Evolutionary conservation across 2,888 invertebrate genomes (phyloP).

Genomic region (Penaeus monodon): DNA sequence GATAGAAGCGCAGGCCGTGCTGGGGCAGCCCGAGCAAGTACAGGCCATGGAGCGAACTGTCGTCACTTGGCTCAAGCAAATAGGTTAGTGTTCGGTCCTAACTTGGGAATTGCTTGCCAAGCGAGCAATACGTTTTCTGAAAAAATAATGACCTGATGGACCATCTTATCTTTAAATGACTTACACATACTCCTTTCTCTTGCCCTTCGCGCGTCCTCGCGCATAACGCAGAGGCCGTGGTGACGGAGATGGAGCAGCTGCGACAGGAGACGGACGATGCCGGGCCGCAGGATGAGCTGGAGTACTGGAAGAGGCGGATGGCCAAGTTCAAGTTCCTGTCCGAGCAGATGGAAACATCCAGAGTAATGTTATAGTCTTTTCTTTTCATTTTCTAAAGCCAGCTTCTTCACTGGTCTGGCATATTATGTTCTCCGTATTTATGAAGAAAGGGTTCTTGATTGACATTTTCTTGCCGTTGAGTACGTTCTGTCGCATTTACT

Average conservation of each 20-base stretch:
- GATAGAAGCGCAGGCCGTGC: constrained; percentile 50
- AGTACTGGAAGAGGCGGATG: constrained; percentile 95
- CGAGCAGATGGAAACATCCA: constrained; percentile 78
- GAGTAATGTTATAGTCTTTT: constrained; percentile 68
- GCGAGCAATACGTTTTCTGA: no score
- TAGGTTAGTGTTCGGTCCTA: constrained; percentile 67
- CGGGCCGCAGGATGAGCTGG: constrained; percentile 94
- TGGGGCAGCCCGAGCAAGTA: constrained; percentile 67
- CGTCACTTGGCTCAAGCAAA: constrained; percentile 70
- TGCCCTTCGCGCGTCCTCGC: background rate
- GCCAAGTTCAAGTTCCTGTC: constrained; percentile 92
- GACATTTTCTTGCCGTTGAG: no score
- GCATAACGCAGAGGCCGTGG: constrained; percentile 71
- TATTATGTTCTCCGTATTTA: no score
- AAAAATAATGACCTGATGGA: no score
- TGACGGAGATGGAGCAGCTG: constrained; percentile 92
- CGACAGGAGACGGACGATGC: constrained; percentile 88
- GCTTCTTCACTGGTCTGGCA: no score
- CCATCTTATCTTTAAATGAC: no score
- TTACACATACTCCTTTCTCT: background rate
- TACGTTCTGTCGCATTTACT: no score
- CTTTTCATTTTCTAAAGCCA: no score
- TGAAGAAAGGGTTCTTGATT: no score
- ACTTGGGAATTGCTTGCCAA: no score
- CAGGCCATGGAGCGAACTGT: constrained; percentile 70